Conservation (phyloP, 2,113 vertebrate genomes). For the Sturnus vulgaris region DNA sequence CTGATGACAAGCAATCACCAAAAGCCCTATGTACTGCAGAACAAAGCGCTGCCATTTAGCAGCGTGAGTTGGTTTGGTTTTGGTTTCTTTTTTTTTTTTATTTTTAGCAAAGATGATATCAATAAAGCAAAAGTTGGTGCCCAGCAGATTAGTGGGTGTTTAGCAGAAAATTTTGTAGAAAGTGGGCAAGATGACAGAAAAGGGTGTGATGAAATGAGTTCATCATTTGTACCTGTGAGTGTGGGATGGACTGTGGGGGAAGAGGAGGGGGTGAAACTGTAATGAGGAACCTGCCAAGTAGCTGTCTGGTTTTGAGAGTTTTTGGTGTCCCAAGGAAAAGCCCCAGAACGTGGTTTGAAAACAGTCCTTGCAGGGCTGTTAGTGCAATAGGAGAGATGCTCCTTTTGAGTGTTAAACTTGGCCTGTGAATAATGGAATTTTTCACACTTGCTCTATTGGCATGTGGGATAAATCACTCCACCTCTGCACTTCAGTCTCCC, state of each 20-base stretch:
- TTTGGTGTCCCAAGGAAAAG: neutral
- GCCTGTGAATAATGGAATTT: neutral
- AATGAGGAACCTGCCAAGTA: neutral
- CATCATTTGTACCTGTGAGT: neutral
- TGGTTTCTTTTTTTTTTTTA: neutral
- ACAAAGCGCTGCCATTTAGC: fast-evolving
- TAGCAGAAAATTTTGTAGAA: neutral
- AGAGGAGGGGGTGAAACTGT: neutral
- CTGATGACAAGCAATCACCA: fast-evolving
- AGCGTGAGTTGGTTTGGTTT: neutral
- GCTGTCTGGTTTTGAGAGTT: neutral
- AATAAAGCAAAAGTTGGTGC: neutral
- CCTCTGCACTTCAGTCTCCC: neutral
- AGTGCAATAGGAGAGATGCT: fast-evolving
- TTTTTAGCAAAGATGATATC: neutral
- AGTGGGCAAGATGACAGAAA: slow-evolving; percentile 2
- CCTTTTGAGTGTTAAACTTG: neutral
- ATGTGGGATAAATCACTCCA: neutral
- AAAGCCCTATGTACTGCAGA: neutral
- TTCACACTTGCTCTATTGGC: fast-evolving
- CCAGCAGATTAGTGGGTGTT: neutral
- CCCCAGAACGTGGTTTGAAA: neutral
- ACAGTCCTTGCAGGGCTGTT: neutral
- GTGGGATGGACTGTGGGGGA: neutral
- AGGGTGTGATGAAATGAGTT: slow-evolving; percentile 28